Evolutionary conservation across 1,140 invertebrate species (phyloP).

Genomic region (Ridgeia piscesae): DNA sequence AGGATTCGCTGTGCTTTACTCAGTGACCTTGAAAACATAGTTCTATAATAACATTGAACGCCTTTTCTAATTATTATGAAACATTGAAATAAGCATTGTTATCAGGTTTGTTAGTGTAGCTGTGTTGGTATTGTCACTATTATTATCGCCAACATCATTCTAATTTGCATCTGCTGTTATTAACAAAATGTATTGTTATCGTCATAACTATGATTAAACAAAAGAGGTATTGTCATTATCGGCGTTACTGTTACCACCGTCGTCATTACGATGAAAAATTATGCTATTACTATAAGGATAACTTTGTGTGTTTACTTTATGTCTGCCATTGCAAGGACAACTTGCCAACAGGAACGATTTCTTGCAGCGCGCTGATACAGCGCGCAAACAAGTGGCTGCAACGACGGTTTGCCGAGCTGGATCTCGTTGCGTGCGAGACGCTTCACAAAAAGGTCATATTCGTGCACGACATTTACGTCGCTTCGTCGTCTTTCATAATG

Average conservation of each 20-base stretch:
- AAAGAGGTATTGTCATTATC: neutral
- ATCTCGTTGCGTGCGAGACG: conserved; percentile 11
- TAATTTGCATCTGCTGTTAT: no score
- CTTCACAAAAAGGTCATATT: conserved; percentile 7
- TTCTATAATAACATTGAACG: no score
- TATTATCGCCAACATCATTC: no score
- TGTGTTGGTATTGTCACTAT: no score
- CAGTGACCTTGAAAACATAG: no score
- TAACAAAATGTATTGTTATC: no score
- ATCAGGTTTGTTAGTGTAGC: no score
- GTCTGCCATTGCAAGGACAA: neutral
- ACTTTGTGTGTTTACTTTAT: neutral
- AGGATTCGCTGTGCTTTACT: no score
- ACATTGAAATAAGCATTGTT: no score
- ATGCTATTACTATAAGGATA: neutral
- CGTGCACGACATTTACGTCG: neutral
- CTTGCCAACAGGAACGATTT: neutral
- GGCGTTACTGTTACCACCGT: neutral
- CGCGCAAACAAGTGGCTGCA: conserved; percentile 18
- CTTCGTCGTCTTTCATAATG: neutral
- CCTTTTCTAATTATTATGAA: no score
- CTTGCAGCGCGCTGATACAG: conserved; percentile 3
- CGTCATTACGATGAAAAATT: no score
- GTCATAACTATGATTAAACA: neutral
- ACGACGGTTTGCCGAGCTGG: neutral